These are phyloP conservation scores for Heteractis magnifica DNA, from an alignment of 92 coral and sea anemone species.

Conservation along the genomic window DNA sequence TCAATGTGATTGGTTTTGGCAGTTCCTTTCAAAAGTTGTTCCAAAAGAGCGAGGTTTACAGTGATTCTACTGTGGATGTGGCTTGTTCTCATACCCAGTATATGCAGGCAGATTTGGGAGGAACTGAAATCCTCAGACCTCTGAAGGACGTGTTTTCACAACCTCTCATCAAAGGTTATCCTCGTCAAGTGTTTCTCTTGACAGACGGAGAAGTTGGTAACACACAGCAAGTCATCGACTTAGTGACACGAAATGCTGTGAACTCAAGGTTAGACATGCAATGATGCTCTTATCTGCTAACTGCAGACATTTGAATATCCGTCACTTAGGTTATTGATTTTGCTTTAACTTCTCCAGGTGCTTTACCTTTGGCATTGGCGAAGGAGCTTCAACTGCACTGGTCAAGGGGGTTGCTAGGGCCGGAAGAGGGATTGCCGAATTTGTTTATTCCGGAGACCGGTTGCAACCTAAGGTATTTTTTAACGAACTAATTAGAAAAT, in stretches of 20 bases:
- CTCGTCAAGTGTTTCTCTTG: slow-evolving; percentile 88
- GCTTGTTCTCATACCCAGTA: slow-evolving; percentile 65
- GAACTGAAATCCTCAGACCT: slow-evolving; percentile 79
- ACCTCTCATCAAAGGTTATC: slow-evolving; percentile 79
- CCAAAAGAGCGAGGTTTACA: slow-evolving; percentile 57
- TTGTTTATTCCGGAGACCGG: slow-evolving; percentile 49
- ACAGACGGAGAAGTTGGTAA: slow-evolving; percentile 86
- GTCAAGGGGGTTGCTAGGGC: slow-evolving; percentile 69
- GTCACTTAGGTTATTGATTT: background rate
- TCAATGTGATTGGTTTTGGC: slow-evolving; percentile 93
- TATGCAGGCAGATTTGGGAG: slow-evolving; percentile 81
- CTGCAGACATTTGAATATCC: background rate
- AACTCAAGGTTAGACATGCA: slow-evolving; percentile 58
- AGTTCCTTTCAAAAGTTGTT: slow-evolving; percentile 71
- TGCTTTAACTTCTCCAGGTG: slow-evolving; percentile 24
- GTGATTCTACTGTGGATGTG: slow-evolving; percentile 59
- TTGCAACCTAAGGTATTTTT: slow-evolving; percentile 50
- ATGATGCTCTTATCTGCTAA: background rate
- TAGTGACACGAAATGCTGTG: slow-evolving; percentile 60
- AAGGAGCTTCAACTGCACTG: slow-evolving; percentile 58
- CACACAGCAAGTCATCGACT: slow-evolving; percentile 72
- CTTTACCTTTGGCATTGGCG: slow-evolving; percentile 65
- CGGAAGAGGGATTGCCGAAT: slow-evolving; percentile 61
- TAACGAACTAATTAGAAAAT: no score
- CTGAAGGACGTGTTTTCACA: slow-evolving; percentile 73